Percentiles rank a stretch among this genome's conserved stretches.
Conservation (phyloP, 1,140 invertebrate genomes). For the Andrena cerasifolii region DNA sequence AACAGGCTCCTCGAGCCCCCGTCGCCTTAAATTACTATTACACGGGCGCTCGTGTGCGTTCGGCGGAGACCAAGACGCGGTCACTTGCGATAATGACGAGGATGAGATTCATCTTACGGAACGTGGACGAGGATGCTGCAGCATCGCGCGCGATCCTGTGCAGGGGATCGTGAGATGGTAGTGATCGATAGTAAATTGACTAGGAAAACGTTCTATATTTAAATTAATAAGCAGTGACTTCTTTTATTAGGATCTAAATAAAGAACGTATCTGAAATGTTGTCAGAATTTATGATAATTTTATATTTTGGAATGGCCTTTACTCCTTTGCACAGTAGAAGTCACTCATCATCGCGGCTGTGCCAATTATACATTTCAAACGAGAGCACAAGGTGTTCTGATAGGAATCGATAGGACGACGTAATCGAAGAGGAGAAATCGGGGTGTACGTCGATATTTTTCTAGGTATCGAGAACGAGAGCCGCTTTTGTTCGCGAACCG, state of each 20-base stretch:
- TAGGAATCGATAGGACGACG: constrained; percentile 37
- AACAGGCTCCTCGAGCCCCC: constrained; percentile 31
- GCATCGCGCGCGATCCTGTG: neutral
- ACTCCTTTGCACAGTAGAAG: no score
- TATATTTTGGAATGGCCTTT: neutral
- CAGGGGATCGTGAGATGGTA: neutral
- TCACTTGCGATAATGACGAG: neutral
- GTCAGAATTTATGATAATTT: no score
- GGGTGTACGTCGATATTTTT: constrained; percentile 29
- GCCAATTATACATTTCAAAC: constrained; percentile 1
- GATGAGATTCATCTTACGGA: neutral
- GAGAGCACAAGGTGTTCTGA: no score
- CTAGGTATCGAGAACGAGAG: constrained; percentile 33
- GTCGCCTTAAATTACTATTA: constrained; percentile 47
- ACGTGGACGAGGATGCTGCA: neutral
- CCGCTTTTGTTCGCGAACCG: constrained; percentile 47
- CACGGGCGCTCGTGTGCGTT: neutral
- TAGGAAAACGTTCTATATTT: neutral
- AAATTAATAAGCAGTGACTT: no score
- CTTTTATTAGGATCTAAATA: no score
- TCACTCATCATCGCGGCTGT: no score
- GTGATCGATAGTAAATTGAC: neutral
- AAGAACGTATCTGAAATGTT: no score
- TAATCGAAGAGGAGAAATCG: constrained; percentile 40
- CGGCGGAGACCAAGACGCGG: neutral